Conservation (phyloP, 2,888 invertebrate genomes). For the Gortyna flavago region DNA sequence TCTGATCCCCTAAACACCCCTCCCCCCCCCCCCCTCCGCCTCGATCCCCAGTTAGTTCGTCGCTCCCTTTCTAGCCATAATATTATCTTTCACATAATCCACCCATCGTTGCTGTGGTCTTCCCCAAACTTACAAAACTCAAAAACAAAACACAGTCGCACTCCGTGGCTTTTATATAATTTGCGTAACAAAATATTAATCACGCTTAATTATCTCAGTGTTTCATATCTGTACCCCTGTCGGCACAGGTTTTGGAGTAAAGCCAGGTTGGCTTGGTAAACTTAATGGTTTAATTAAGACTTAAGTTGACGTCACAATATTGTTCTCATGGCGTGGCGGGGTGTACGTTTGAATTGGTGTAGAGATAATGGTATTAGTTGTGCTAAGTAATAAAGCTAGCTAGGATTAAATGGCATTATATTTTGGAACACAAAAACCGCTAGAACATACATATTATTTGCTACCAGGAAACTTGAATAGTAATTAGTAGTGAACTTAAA, state of each 20-base stretch:
- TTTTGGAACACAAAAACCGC: not conserved
- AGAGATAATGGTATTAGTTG: conserved; percentile 35
- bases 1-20: too few relatives aligned
- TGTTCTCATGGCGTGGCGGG: conserved; percentile 66
- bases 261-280: conserved; percentile 79
- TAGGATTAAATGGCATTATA: not conserved
- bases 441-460: not conserved
- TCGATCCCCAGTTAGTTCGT: too few relatives aligned
- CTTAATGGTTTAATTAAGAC: conserved; percentile 83
- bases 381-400: conserved; percentile 1
- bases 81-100: not conserved
- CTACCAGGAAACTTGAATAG: not conserved
- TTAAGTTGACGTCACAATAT: conserved; percentile 71
- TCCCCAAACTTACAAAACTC: not conserved
- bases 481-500: not conserved
- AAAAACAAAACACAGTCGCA: conserved; percentile 1
- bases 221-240: conserved; percentile 76
- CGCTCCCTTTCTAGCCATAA: not conserved
- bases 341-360: conserved; percentile 48
- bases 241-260: conserved; percentile 79
- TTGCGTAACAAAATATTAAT: conserved; percentile 56
- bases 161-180: conserved; percentile 14
- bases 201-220: conserved; percentile 67
- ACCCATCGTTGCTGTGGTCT: not conserved
- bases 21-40: too few relatives aligned